Conservation (phyloP, 2,113 vertebrate genomes). For the Petaurus breviceps region DNA sequence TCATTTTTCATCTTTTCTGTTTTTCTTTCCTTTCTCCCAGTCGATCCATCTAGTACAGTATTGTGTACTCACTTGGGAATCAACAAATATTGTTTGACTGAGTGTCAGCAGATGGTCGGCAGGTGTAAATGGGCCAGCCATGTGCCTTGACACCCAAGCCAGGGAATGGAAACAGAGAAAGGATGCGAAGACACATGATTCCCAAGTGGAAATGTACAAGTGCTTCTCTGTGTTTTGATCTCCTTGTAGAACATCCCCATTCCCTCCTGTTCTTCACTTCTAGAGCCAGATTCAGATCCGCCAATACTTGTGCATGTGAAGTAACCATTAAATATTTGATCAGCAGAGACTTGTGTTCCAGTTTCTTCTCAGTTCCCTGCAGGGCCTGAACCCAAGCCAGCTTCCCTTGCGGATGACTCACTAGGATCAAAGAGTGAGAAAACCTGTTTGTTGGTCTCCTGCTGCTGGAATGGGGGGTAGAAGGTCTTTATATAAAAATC, state of each 20-base stretch:
- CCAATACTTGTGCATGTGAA: background rate
- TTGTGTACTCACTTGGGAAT: slow-evolving; percentile 8
- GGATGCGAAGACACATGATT: background rate
- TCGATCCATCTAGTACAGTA: background rate
- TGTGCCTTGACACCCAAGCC: background rate
- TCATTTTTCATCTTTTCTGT: background rate
- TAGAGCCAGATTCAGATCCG: background rate
- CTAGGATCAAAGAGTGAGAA: slow-evolving; percentile 70
- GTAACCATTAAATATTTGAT: background rate
- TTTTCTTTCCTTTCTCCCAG: background rate
- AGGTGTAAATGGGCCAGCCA: background rate
- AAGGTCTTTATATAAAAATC: background rate
- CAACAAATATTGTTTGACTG: slow-evolving; percentile 24
- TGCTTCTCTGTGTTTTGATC: background rate
- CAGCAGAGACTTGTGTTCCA: background rate
- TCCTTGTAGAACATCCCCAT: background rate
- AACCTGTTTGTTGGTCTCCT: slow-evolving; percentile 69
- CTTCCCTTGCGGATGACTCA: slow-evolving; percentile 65
- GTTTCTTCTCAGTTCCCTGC: slow-evolving; percentile 43
- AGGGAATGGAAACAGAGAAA: background rate
- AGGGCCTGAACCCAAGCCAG: slow-evolving; percentile 24
- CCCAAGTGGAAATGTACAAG: background rate
- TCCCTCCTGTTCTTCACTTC: background rate
- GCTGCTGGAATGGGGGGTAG: slow-evolving; percentile 45
- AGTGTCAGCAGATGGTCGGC: background rate